Evolutionary conservation across 1,140 invertebrate genomes (phyloP).

Genomic region (Musca domestica): DNA sequence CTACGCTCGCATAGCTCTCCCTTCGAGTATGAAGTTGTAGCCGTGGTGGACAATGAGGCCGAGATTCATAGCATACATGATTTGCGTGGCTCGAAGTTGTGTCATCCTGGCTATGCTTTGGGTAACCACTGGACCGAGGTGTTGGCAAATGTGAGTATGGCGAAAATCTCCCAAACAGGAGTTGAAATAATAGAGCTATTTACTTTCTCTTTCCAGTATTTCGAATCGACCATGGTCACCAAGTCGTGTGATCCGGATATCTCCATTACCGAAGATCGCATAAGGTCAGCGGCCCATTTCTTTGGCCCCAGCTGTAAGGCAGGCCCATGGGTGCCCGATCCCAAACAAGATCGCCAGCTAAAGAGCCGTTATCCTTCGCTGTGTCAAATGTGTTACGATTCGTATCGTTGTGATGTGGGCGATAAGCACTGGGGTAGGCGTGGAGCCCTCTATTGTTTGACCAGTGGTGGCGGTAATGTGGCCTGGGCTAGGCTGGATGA

Average conservation of each 20-base stretch:
- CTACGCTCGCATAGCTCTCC: constrained; percentile 57
- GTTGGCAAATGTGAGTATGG: constrained; percentile 61
- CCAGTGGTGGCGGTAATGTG: constrained; percentile 72
- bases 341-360: constrained; percentile 62
- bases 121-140: constrained; percentile 67
- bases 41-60: constrained; percentile 63
- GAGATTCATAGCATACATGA: constrained; percentile 58
- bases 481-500: constrained; percentile 74
- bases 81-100: constrained; percentile 66
- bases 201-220: constrained; percentile 59
- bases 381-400: constrained; percentile 67
- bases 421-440: constrained; percentile 80
- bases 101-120: constrained; percentile 71
- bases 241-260: constrained; percentile 64
- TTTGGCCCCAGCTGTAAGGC: constrained; percentile 77
- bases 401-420: constrained; percentile 60
- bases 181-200: not conserved
- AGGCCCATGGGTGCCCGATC: constrained; percentile 75
- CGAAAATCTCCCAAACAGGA: not conserved
- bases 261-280: constrained; percentile 69
- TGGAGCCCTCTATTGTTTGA: constrained; percentile 76
- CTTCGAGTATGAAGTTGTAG: constrained; percentile 68
- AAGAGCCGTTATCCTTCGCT: constrained; percentile 70
- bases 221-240: constrained; percentile 68
- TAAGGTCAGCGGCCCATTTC: constrained; percentile 66